Evolutionary conservation across 2,888 invertebrate genomes (phyloP).

Genomic region (Yponomeuta malinellus): DNA sequence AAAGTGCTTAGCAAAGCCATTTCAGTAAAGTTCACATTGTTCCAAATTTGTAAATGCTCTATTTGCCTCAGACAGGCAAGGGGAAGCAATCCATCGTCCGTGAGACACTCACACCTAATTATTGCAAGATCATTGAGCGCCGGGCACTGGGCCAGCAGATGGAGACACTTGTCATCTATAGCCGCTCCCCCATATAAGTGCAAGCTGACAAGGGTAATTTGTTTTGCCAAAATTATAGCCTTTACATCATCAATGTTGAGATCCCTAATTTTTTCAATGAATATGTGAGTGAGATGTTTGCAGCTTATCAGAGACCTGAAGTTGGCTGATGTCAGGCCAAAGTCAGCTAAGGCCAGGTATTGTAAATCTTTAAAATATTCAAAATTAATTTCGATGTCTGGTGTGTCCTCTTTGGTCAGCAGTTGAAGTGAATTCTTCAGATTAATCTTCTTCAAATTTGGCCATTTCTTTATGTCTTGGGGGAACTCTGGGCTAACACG

Average conservation of each 20-base stretch:
- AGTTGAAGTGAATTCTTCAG: conserved; percentile 56
- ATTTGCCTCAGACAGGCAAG: conserved; percentile 42
- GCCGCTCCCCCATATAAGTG: conserved; percentile 58
- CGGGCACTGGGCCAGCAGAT: conserved; percentile 48
- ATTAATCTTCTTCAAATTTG: conserved; percentile 49
- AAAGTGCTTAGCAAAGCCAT: conserved; percentile 43
- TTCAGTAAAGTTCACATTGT: conserved; percentile 57
- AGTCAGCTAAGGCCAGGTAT: conserved; percentile 54
- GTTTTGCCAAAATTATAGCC: conserved; percentile 45
- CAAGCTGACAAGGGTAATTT: conserved; percentile 42
- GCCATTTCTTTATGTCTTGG: conserved; percentile 46
- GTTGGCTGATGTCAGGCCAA: conserved; percentile 51
- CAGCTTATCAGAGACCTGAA: conserved; percentile 51
- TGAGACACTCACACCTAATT: conserved; percentile 56
- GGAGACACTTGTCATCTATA: conserved; percentile 50
- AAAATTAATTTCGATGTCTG: conserved; percentile 45
- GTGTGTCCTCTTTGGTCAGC: conserved; percentile 25
- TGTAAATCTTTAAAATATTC: conserved; percentile 48
- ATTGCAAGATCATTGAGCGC: conserved; percentile 55
- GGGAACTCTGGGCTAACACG: conserved; percentile 50
- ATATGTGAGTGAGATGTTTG: conserved; percentile 49
- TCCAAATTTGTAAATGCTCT: conserved; percentile 61
- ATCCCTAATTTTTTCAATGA: conserved; percentile 59
- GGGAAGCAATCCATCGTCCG: conserved; percentile 48
- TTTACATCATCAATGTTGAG: conserved; percentile 47